Percentiles rank a stretch among this genome's conserved stretches.
These are phyloP conservation scores for Cepaea hortensis DNA, from an alignment of 2,888 invertebrate species.

Conservation along the genomic window DNA sequence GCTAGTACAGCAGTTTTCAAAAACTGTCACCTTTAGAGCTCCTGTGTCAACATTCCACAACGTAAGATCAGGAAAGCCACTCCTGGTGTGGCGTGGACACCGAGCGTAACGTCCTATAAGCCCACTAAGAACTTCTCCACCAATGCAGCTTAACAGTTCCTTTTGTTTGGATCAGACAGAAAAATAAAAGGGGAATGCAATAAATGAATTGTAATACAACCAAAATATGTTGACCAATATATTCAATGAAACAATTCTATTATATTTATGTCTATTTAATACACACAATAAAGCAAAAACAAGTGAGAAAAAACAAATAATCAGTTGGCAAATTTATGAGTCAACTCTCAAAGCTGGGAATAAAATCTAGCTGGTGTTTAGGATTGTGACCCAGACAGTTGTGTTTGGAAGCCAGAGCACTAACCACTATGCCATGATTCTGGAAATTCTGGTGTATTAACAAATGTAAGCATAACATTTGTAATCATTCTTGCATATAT, in stretches of 20 bases:
- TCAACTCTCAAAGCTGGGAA: no score
- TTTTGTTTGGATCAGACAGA: slow-evolving; percentile 43
- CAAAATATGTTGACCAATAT: neutral
- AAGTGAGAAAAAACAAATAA: no score
- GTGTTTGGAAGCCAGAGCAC: no score
- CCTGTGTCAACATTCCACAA: slow-evolving; percentile 83
- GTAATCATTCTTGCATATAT: no score
- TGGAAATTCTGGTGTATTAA: no score
- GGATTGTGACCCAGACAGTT: no score
- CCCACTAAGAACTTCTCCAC: slow-evolving; percentile 66
- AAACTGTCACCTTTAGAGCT: slow-evolving; percentile 77
- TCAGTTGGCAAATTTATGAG: no score
- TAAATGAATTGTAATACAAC: neutral
- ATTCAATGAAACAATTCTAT: neutral
- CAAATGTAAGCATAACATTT: no score
- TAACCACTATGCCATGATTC: no score
- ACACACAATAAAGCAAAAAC: no score
- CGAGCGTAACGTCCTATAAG: slow-evolving; percentile 76
- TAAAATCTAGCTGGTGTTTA: no score
- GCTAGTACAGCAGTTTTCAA: neutral
- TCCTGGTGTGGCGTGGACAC: slow-evolving; percentile 81
- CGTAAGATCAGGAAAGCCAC: slow-evolving; percentile 90
- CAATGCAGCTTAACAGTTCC: slow-evolving; percentile 72
- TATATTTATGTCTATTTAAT: no score
- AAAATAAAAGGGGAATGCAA: neutral